phyloP scores from a whole-genome alignment of 2,113 vertebrate species.

The Dinomys branickii region DNA sequence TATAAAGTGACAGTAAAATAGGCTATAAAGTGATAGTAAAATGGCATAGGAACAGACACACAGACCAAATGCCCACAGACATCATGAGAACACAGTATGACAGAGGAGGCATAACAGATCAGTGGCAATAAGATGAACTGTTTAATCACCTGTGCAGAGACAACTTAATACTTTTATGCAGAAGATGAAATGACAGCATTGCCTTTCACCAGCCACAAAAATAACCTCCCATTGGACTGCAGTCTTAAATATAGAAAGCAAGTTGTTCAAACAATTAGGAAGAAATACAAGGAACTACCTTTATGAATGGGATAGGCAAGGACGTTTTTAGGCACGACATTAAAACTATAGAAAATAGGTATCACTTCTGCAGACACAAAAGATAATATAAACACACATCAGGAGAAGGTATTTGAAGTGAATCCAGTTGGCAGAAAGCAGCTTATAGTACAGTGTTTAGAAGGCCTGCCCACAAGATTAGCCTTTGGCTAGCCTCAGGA shows the following conservation, averaged over 20 bases:
- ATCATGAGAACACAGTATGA: neutral
- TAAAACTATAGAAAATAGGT: conserved; percentile 3
- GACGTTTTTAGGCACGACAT: neutral
- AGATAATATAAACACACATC: neutral
- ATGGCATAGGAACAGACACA: no score
- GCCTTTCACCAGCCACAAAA: neutral
- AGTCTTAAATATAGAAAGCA: neutral
- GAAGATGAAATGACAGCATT: neutral
- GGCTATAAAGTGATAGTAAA: neutral
- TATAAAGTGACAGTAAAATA: neutral
- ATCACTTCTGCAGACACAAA: neutral
- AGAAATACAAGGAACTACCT: neutral
- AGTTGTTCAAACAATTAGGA: neutral
- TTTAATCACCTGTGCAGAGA: neutral
- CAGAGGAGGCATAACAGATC: neutral
- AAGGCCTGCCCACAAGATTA: neutral
- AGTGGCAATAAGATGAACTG: neutral
- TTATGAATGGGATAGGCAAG: neutral
- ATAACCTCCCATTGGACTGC: neutral
- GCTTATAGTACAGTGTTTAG: neutral
- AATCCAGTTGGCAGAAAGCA: neutral
- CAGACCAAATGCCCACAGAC: neutral
- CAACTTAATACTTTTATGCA: neutral
- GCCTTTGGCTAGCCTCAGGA: neutral
- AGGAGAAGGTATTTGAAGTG: neutral